phyloP scores from a whole-genome alignment of 2,113 vertebrate genomes.

The Strix aluco region DNA sequence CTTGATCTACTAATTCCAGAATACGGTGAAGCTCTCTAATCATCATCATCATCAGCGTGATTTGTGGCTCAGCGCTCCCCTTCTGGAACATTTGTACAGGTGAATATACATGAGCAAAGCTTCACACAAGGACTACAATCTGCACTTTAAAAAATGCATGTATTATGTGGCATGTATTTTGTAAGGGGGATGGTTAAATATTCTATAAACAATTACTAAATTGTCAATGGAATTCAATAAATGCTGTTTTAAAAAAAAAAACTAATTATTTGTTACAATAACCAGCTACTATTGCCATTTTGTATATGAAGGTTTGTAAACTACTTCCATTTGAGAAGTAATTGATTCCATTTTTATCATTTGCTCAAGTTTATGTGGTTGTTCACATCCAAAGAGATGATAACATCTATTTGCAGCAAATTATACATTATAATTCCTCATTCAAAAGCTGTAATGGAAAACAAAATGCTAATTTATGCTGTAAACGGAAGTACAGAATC shows the following conservation, averaged over 20 bases:
- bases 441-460: constrained; percentile 83
- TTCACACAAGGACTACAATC: not conserved
- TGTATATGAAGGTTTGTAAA: constrained; percentile 79
- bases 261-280: constrained; percentile 81
- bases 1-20: not conserved
- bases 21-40: not conserved
- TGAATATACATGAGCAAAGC: not conserved
- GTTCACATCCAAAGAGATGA: constrained; percentile 80
- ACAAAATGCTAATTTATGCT: constrained; percentile 85
- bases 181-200: constrained; percentile 27
- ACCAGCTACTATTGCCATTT: constrained; percentile 72
- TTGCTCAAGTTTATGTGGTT: constrained; percentile 82
- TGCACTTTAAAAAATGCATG: constrained; percentile 17
- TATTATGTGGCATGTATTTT: not conserved
- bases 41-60: not conserved
- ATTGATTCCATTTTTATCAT: constrained; percentile 85
- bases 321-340: constrained; percentile 80
- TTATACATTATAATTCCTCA: constrained; percentile 85
- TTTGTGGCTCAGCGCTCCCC: not conserved
- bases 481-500: constrained; percentile 80
- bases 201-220: constrained; percentile 71
- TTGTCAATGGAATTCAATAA: constrained; percentile 77
- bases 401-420: constrained; percentile 86
- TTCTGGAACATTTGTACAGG: not conserved
- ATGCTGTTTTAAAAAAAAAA: constrained; percentile 73